phyloP scores from a whole-genome alignment of 1,140 invertebrate genomes.

The Lasaia peninsularis region DNA sequence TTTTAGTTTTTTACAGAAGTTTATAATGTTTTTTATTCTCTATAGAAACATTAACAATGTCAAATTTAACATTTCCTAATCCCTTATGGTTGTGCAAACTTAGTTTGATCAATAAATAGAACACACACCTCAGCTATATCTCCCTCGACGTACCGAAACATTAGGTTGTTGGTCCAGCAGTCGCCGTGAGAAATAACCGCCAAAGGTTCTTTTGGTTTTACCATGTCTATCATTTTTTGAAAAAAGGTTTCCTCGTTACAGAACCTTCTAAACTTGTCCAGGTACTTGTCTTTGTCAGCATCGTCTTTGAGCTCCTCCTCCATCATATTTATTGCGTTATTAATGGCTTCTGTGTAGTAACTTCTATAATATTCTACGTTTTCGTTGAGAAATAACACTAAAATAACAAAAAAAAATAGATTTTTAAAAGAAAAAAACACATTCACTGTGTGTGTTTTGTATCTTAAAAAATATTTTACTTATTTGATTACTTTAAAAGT shows the following conservation, averaged over 20 bases:
- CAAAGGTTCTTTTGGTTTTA: slow-evolving; percentile 79
- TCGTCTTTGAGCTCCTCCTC: slow-evolving; percentile 77
- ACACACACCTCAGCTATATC: slow-evolving; percentile 74
- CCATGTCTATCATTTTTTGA: slow-evolving; percentile 81
- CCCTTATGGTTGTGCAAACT: too few species aligned
- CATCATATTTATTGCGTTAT: slow-evolving; percentile 83
- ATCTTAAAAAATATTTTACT: neutral
- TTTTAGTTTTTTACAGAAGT: too few species aligned
- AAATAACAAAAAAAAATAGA: slow-evolving; percentile 14
- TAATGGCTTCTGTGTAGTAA: slow-evolving; percentile 81
- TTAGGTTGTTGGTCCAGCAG: slow-evolving; percentile 87
- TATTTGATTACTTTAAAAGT: too few species aligned
- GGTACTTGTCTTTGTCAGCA: slow-evolving; percentile 75
- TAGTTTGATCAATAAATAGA: too few species aligned
- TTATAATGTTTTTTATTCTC: too few species aligned
- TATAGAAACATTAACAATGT: too few species aligned
- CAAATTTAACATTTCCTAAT: too few species aligned
- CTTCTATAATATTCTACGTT: slow-evolving; percentile 84
- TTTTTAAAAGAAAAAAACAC: neutral
- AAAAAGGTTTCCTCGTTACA: slow-evolving; percentile 83
- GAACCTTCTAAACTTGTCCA: slow-evolving; percentile 80
- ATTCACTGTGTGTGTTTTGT: too few species aligned
- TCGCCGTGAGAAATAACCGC: slow-evolving; percentile 86
- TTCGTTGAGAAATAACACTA: slow-evolving; percentile 80
- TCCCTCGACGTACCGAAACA: slow-evolving; percentile 79